Conservation (phyloP, 2,888 invertebrate species). For the Polymixis flavicincta region DNA sequence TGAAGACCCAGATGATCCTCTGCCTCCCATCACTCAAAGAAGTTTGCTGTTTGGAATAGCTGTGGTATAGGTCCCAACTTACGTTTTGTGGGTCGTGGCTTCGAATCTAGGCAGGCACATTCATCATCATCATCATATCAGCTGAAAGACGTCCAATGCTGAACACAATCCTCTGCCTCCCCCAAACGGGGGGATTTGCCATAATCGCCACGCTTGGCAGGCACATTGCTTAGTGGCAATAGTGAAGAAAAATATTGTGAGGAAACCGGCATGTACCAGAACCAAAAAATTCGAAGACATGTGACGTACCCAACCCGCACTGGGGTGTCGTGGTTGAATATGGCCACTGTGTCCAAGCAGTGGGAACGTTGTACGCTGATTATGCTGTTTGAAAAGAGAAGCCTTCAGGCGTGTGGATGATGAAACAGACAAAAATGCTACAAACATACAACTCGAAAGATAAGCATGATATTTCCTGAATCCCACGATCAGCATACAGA, state of each 20-base stretch:
- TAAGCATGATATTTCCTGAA: slow-evolving; percentile 41
- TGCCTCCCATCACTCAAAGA: not conserved
- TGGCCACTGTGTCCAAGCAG: not conserved
- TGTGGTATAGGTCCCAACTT: not conserved
- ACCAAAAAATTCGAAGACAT: not conserved
- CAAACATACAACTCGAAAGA: slow-evolving; percentile 34
- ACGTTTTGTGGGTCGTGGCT: not conserved
- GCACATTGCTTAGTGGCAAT: no score
- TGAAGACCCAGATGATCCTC: no score
- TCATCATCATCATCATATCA: no score
- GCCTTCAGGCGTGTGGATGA: not conserved
- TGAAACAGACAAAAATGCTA: slow-evolving; percentile 16
- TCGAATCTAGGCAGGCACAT: not conserved
- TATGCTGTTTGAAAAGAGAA: not conserved
- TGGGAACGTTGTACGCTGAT: not conserved
- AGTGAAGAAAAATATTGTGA: not conserved
- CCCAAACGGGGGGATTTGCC: no score
- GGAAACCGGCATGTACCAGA: not conserved
- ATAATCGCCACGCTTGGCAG: no score
- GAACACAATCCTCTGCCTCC: no score
- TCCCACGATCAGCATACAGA: slow-evolving; percentile 52
- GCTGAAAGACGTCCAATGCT: no score
- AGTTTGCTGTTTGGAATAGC: not conserved
- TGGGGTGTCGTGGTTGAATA: not conserved
- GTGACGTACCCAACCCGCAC: no score